phyloP scores from a whole-genome alignment of 2,113 vertebrate species.

The Anser brachyrhynchus region DNA sequence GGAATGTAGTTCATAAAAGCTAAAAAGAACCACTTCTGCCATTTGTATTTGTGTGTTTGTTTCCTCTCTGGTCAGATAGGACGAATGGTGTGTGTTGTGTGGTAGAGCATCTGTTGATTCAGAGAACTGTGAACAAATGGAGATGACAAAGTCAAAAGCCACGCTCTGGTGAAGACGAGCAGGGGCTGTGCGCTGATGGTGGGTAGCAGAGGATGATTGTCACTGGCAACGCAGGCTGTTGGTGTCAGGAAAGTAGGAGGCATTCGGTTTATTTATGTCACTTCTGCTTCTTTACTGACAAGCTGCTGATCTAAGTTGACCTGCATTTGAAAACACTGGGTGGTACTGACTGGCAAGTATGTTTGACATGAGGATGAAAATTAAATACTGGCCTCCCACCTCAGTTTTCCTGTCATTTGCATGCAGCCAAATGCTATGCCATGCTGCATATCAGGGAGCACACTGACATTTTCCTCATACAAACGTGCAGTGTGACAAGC shows the following conservation, averaged over 20 bases:
- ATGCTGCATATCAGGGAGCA: not conserved
- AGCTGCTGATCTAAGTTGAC: slow-evolving; percentile 15
- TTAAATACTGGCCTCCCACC: not conserved
- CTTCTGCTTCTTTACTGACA: not conserved
- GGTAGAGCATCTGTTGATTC: slow-evolving; percentile 5
- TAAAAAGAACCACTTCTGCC: not conserved
- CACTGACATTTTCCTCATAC: not conserved
- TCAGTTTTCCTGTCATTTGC: slow-evolving; percentile 5
- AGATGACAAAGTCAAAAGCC: not conserved
- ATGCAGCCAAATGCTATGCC: not conserved
- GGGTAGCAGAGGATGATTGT: not conserved
- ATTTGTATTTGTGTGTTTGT: not conserved
- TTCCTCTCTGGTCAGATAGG: not conserved
- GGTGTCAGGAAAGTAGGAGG: not conserved
- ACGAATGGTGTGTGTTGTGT: not conserved
- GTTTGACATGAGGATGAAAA: slow-evolving; percentile 6
- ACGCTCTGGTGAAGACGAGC: not conserved
- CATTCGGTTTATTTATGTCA: slow-evolving; percentile 7
- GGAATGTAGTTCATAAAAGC: not conserved
- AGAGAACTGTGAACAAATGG: not conserved
- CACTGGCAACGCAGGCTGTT: not conserved
- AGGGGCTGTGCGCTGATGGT: not conserved
- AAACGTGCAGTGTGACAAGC: not conserved
- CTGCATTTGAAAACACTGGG: not conserved
- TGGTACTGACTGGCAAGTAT: slow-evolving; percentile 5